phyloP scores from a whole-genome alignment of 2,888 invertebrate species.

The Cheilosia grossa region DNA sequence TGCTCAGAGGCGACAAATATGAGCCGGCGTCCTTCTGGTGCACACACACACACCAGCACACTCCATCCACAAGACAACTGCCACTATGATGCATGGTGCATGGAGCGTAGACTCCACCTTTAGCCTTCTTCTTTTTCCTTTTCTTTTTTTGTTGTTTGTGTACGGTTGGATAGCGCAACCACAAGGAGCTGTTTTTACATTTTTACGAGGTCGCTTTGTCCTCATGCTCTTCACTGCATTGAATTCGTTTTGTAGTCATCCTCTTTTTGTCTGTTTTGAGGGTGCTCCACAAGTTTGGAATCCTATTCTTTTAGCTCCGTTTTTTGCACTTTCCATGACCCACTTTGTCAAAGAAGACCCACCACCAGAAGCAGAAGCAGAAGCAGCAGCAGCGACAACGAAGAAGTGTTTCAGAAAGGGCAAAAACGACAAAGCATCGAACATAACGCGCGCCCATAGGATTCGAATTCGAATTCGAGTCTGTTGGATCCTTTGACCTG shows the following conservation, averaged over 20 bases:
- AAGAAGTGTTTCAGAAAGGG: conserved; percentile 31
- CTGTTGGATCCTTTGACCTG: conserved; percentile 70
- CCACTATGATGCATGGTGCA: conserved; percentile 57
- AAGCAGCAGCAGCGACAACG: neutral
- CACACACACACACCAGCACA: conserved; percentile 4
- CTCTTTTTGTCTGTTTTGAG: conserved; percentile 39
- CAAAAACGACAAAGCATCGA: conserved; percentile 58
- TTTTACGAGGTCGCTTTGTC: conserved; percentile 64
- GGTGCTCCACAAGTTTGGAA: conserved; percentile 52
- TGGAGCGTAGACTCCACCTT: conserved; percentile 46
- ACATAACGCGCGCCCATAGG: conserved; percentile 47
- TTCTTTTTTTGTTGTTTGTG: conserved; percentile 7
- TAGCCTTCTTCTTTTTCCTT: conserved; percentile 23
- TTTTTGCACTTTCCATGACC: conserved; percentile 62
- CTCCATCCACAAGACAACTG: conserved; percentile 27
- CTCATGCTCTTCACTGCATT: conserved; percentile 50
- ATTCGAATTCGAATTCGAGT: conserved; percentile 69
- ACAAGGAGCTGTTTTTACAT: conserved; percentile 63
- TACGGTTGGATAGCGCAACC: conserved; percentile 57
- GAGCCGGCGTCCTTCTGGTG: conserved; percentile 65
- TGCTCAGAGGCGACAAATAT: conserved; percentile 71
- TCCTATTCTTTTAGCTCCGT: conserved; percentile 38
- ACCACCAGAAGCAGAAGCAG: conserved; percentile 18
- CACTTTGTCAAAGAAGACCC: conserved; percentile 45
- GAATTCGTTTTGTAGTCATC: conserved; percentile 65